Percentiles rank a stretch among this genome's conserved stretches.
Conservation (phyloP, 2,113 vertebrate genomes). For the Petrocephalus microphthalmus region DNA sequence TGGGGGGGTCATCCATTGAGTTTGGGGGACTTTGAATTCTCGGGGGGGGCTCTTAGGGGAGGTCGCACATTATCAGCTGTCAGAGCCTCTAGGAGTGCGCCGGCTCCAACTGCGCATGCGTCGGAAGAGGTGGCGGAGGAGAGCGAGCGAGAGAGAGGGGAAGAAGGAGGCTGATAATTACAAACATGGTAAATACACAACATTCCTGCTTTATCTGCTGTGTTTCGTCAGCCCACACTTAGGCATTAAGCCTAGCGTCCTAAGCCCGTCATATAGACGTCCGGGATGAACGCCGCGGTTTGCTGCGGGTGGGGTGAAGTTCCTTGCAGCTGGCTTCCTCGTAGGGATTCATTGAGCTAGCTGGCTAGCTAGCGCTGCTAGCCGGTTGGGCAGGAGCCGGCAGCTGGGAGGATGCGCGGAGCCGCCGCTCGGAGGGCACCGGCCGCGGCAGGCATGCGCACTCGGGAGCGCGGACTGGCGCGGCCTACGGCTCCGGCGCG, state of each 20-base stretch:
- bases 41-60: background rate
- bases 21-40: background rate
- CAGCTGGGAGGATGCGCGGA: background rate
- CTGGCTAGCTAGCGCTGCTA: background rate
- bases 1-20: background rate
- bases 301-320: background rate
- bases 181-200: constrained; percentile 64
- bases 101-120: constrained; percentile 69
- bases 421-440: background rate
- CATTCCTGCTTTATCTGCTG: background rate
- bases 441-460: background rate
- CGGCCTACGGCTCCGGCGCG: constrained; percentile 35
- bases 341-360: constrained; percentile 3
- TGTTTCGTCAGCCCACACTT: background rate
- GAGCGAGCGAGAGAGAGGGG: constrained; percentile 59
- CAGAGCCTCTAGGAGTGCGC: background rate
- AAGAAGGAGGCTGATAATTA: constrained; percentile 59
- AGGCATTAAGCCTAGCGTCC: background rate
- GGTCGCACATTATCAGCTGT: constrained; percentile 1
- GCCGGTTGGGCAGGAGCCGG: constrained; percentile 2
- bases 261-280: background rate
- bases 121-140: constrained; percentile 58
- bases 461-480: background rate
- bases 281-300: background rate
- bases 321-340: constrained; percentile 5